These are phyloP conservation scores for Cavia aperea DNA, from an alignment of 2,113 vertebrate species.

Conservation along the genomic window DNA sequence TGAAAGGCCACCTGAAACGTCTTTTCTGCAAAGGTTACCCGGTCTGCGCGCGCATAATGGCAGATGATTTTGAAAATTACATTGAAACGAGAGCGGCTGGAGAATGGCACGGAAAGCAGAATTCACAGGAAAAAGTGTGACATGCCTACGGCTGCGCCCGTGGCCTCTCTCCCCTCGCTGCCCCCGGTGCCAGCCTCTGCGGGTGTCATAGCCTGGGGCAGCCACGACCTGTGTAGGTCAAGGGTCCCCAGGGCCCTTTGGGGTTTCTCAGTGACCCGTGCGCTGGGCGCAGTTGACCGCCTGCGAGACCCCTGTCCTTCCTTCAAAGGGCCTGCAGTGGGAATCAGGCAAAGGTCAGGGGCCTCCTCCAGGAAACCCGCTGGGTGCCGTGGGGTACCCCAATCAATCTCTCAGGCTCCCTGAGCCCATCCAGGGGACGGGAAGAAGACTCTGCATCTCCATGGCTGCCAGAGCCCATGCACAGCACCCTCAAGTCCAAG, in stretches of 20 bases:
- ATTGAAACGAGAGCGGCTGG: background rate
- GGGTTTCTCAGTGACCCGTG: background rate
- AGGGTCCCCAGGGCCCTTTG: background rate
- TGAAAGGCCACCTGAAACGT: background rate
- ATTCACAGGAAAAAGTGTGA: rapidly evolving
- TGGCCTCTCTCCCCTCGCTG: background rate
- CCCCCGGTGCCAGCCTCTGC: background rate
- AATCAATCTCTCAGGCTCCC: background rate
- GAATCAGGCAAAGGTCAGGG: rapidly evolving
- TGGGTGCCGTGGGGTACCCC: rapidly evolving
- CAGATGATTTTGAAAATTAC: background rate
- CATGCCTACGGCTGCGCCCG: rapidly evolving
- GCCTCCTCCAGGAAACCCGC: background rate
- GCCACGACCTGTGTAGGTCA: background rate
- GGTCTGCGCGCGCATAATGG: background rate
- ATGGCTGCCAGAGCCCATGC: background rate
- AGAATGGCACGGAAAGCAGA: background rate
- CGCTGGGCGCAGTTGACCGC: background rate
- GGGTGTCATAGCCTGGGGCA: rapidly evolving
- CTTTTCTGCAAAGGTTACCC: background rate
- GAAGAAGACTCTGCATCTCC: background rate
- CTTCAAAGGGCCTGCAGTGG: background rate
- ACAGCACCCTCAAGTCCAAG: rapidly evolving
- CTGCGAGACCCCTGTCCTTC: background rate
- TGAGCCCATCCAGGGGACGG: rapidly evolving